Base-by-base conservation (phyloP, 2,797 vertebrate genomes). In the Rhinoraja longicauda region DNA sequence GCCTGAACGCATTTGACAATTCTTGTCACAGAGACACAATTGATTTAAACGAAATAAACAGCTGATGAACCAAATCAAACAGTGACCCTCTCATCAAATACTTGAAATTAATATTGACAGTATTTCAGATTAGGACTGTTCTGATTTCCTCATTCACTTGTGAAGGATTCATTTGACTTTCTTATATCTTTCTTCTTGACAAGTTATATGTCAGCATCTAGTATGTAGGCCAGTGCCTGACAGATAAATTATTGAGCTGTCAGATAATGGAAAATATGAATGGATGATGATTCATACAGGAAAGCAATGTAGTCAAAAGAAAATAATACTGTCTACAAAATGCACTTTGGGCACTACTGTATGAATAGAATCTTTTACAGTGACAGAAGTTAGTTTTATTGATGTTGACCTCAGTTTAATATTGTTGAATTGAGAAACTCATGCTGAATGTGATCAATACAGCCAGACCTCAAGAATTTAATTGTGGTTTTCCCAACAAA, bases 211-310 rank as follows among this genome's bases (percentile, higher is more conserved):
- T 92, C 90, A 92, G 39, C 29, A 24, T 73, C 70, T 92, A 70
- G 36, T 73, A 92, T 92, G 12, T 92, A 73, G 67, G 90, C 39
- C 57, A 92, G 29, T 72, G 70, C 70, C 36, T 92, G 90, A 45
- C 90, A 75, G 90, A 53, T 92, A 70, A 92, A 92, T 92, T 92
- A 92, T 92, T 92, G 90, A 92, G 90, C 90, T 92, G 90, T 92
- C 90, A 73, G 70, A 75, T 75, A 92, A 36, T 75, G 26, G 70
- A 92, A 73, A 92, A 57, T 75, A 70, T 75, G 90, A 75, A 73
- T 62, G 70, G 72, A 73, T 92, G 10, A 39, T 92, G 90, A 92
- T 92, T 73, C 39, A 15, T n/a, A 92, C 36, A 72, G 45, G 39
- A 92, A 91, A 92, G 36, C 90, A 92, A 92, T 75, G 39, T 45